phyloP scores from a whole-genome alignment of 1,140 invertebrate genomes.

The Drosophila erecta region DNA sequence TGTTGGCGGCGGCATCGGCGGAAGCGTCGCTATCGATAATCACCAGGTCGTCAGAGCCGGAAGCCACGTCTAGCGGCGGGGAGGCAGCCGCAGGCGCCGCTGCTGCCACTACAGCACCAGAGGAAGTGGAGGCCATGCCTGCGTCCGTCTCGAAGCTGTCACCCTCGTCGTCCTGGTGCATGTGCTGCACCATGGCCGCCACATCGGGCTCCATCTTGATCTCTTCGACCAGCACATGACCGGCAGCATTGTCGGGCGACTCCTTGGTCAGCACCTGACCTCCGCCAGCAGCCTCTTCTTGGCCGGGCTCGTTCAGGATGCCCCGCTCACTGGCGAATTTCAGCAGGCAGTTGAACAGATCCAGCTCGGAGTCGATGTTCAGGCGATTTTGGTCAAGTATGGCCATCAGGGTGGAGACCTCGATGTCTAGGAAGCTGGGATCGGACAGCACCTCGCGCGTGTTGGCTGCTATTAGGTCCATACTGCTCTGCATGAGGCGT shows the following conservation, averaged over 20 bases:
- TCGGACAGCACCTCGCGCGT: slow-evolving; percentile 91
- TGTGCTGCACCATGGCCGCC: slow-evolving; percentile 73
- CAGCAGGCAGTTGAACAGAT: slow-evolving; percentile 90
- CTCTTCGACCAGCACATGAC: slow-evolving; percentile 63
- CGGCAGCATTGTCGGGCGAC: slow-evolving; percentile 8
- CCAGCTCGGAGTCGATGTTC: slow-evolving; percentile 90
- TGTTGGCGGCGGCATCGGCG: slow-evolving; percentile 63
- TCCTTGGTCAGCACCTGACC: slow-evolving; percentile 11
- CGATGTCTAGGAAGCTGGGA: slow-evolving; percentile 90
- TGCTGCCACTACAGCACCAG: slow-evolving; percentile 11
- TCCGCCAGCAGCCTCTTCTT: slow-evolving; percentile 9
- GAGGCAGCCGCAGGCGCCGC: slow-evolving; percentile 1
- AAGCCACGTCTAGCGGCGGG: slow-evolving; percentile 17
- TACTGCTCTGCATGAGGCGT: slow-evolving; percentile 91
- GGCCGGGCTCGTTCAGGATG: slow-evolving; percentile 45
- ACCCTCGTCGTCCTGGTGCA: slow-evolving; percentile 69
- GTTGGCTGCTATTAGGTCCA: slow-evolving; percentile 90
- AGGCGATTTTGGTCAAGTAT: slow-evolving; percentile 90
- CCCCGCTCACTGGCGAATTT: slow-evolving; percentile 87
- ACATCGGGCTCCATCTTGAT: slow-evolving; percentile 83
- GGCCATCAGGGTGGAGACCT: slow-evolving; percentile 89
- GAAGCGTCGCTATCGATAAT: slow-evolving; percentile 76
- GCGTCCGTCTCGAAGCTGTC: slow-evolving; percentile 42
- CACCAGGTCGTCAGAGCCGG: slow-evolving; percentile 60
- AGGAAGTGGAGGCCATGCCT: slow-evolving; percentile 19